phyloP scores from a whole-genome alignment of 2,113 vertebrate genomes.

The Chaenocephalus aceratus region DNA sequence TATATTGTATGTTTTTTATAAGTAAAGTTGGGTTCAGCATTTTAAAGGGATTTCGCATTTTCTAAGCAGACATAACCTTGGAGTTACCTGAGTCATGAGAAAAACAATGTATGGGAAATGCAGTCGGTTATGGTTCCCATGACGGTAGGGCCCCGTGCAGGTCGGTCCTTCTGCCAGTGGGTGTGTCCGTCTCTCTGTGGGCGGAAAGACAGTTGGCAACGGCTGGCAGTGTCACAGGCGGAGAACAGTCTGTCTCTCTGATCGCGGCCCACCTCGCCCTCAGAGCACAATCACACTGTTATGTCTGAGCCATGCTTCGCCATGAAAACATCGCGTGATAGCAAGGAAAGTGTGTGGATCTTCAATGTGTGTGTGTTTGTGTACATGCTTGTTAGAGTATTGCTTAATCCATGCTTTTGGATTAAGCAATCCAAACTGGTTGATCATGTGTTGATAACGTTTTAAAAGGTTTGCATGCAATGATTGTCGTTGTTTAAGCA shows the following conservation, averaged over 20 bases:
- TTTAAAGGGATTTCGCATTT: background rate
- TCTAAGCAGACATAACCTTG: constrained; percentile 4
- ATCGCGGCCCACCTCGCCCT: constrained; percentile 68
- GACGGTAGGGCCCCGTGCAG: constrained; percentile 55
- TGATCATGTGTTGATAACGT: constrained; percentile 16
- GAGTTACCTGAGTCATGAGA: background rate
- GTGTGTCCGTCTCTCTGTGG: constrained; percentile 57
- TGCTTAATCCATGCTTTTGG: constrained; percentile 23
- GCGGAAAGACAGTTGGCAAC: constrained; percentile 63
- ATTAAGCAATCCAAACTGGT: background rate
- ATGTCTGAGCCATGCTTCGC: constrained; percentile 69
- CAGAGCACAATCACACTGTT: constrained; percentile 75
- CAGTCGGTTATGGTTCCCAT: constrained; percentile 56
- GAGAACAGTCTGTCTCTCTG: constrained; percentile 77
- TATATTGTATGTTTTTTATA: background rate
- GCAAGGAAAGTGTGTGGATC: constrained; percentile 43
- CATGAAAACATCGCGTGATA: constrained; percentile 78
- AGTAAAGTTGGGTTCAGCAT: background rate
- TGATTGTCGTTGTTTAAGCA: constrained; percentile 5
- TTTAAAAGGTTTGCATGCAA: background rate
- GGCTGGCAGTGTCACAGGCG: constrained; percentile 52
- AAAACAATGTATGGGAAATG: constrained; percentile 35
- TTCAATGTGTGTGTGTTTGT: constrained; percentile 20
- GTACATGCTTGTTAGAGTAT: background rate
- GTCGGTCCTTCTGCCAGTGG: constrained; percentile 56